Base-by-base conservation (phyloP, 2,113 vertebrate genomes). In the Engystomops pustulosus region DNA sequence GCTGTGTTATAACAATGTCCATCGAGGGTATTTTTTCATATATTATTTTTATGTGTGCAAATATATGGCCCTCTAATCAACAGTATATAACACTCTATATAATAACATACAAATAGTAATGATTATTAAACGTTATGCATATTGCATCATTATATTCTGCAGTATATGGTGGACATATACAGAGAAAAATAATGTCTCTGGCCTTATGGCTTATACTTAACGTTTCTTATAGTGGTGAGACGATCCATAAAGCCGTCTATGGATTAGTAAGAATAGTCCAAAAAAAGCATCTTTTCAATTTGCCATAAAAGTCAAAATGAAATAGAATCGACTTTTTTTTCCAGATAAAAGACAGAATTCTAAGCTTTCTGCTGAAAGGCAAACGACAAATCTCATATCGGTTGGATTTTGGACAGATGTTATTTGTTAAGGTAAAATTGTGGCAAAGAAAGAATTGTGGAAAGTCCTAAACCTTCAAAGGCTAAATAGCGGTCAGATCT, bases 351-450 rank as follows among this genome's bases (percentile, higher is more conserved):
- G 6, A 76, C 12, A 76, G 20, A 36, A n/a, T 36, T 15, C 51
- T 55, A 53, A 76, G 27, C 27, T 20, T 32, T 20, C 45, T 53
- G 17, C 18, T 25, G 32, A 65, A 65, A 49, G 15, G 30, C 34
- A 34, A 23, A 10, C 36, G 11, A 17, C n/a, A 81, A 34, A 36
- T 41, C 47, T 58, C 68, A 27, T 20, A 27, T 14, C 12, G 34
- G 65, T 41, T 17, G 30, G 36, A 41, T 41, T 83, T 45, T 80
- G 68, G 88, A 91, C 93, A 92, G 90, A 91, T 92, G 91, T 92
- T 88, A 5, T 6, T 85, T 75, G 86, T 84, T 79, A 34, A 47
- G 79, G 72, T 55, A 65, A 45, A 55, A 81, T 18, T 15, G 75
- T 83, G 53, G 58, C 58, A 36, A 15, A 12, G 81, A 87, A 86